A percentile compares a stretch with the other conserved stretches of the same genome.
phyloP scores from a whole-genome alignment of 2,797 vertebrate genomes.

The Xiphorhynchus erythropygius region DNA sequence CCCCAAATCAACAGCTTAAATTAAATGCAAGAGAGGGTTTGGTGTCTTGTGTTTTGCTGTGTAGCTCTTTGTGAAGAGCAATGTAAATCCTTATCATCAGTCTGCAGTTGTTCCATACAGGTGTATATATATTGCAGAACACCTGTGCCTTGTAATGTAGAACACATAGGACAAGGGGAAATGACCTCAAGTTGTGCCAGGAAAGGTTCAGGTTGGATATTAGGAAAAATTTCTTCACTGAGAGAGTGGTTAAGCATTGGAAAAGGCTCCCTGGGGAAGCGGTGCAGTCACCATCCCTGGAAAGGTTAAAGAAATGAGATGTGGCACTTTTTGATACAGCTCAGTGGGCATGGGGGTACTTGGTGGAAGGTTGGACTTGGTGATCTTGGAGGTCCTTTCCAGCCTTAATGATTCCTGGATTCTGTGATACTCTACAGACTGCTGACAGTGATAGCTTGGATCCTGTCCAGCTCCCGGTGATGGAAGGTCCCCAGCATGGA shows the following conservation, averaged over 20 bases:
- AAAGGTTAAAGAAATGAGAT: accelerated
- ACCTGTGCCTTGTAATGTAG: conserved; percentile 73
- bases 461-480: conserved; percentile 71
- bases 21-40: not conserved
- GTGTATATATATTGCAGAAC: conserved; percentile 54
- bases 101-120: not conserved
- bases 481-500: conserved; percentile 74
- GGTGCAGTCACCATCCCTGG: not conserved
- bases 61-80: not conserved
- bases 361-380: not conserved
- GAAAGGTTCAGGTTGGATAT: not conserved
- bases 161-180: not conserved
- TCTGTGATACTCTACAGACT: conserved; percentile 70
- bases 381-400: not conserved
- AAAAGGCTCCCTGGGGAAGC: not conserved
- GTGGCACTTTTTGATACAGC: not conserved
- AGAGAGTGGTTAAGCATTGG: not conserved
- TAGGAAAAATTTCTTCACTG: not conserved
- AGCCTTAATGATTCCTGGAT: not conserved
- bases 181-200: not conserved
- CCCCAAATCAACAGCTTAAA: not conserved
- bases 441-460: conserved; percentile 77
- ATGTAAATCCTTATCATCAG: not conserved
- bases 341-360: not conserved
- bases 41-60: not conserved